Base-by-base conservation (phyloP, 2,113 vertebrate species). In the Nyctibius bracteatus region DNA sequence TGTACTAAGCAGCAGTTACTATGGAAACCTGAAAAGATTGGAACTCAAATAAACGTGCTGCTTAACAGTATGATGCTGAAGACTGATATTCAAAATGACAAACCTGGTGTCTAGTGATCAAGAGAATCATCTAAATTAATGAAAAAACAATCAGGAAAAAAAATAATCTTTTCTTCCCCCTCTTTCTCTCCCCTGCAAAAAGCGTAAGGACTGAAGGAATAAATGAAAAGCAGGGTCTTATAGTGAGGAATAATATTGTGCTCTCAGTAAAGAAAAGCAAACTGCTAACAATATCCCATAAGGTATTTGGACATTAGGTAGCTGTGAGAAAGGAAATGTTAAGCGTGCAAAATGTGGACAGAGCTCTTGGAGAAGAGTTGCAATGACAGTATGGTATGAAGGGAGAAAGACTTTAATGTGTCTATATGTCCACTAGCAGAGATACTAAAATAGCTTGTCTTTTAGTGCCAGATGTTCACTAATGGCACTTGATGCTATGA, bases 1-100 rank as follows among this genome's bases (percentile, higher is more conserved):
- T 91, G 46, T 79, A 75, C 63, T 87, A 85, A 94, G 82, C 70
- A 80, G 23, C 35, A 39, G 94, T 97, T 93, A 79, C 94, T 90
- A 97, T 96, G 90, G 97, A 96, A 97, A 97, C 96, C 30, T 81
- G 79, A 77, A 59, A 94, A 92, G 78, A 90, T 22, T 86, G 27
- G 27, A 89, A 90, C 62, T 91, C 66, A 84, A 75, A 91, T 79
- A 78, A 93, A 87, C 62, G 43, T 93, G 57, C 74, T 90, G 44
- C 54, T 91, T 96, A 95, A 86, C 51, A 91, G 22, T 75, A 37
- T 55, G 71, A 79, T 94, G 37, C n/a, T 86, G 63, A 90, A 86
- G 35, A 66, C 49, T 88, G 73, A 74, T 90, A 94, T 68, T 90
- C 44, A 81, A 51, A 58, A 18, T 81, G 88, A 59, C 30, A 95